phyloP scores from a whole-genome alignment of 1,140 invertebrate species.

The Caenorhabditis latens region DNA sequence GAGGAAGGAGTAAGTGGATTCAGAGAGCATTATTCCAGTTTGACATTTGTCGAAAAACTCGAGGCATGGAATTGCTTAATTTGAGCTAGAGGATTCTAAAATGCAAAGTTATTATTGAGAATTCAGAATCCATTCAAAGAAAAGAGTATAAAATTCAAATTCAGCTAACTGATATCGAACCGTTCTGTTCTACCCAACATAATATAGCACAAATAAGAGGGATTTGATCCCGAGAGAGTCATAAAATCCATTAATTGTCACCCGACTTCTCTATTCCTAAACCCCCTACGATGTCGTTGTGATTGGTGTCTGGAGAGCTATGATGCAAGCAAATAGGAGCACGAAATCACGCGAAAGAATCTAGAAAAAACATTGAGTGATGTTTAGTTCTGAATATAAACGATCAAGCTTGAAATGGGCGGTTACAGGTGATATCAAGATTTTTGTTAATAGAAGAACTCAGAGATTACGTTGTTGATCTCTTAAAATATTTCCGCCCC shows the following conservation, averaged over 20 bases:
- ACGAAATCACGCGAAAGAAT: constrained; percentile 3
- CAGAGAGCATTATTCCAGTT: no score
- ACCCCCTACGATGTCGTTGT: not conserved
- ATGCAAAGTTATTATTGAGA: no score
- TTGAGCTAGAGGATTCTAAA: no score
- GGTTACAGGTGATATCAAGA: not conserved
- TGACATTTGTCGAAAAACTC: no score
- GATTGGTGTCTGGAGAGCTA: constrained; percentile 43
- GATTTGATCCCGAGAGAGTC: constrained; percentile 1
- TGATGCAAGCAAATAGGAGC: constrained; percentile 11
- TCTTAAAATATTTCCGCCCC: not conserved
- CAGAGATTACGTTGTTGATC: not conserved
- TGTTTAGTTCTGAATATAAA: not conserved
- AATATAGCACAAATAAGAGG: not conserved
- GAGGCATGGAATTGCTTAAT: no score
- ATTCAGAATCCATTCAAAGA: no score
- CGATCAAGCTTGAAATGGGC: not conserved
- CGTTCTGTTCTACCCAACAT: no score
- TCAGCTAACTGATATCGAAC: no score
- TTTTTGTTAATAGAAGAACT: not conserved
- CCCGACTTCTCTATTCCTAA: not conserved
- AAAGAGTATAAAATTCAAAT: no score
- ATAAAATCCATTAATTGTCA: constrained; percentile 15
- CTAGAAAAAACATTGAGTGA: not conserved
- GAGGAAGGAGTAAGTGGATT: no score